phyloP scores from a whole-genome alignment of 1,140 invertebrate genomes.

The Apis laboriosa region DNA sequence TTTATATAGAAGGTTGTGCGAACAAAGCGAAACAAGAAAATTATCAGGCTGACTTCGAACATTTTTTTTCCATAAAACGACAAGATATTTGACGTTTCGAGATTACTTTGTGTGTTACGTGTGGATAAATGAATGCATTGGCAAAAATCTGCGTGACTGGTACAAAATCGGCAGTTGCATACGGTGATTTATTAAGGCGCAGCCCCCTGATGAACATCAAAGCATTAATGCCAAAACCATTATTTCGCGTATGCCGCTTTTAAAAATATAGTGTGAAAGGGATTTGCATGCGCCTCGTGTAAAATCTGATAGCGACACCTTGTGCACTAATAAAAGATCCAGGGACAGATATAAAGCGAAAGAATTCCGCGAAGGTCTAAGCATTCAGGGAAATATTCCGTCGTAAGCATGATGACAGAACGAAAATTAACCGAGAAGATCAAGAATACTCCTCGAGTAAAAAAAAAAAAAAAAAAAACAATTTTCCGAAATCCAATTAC shows the following conservation, averaged over 20 bases:
- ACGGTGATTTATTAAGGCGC: constrained; percentile 37
- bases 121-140: constrained; percentile 4
- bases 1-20: too few species aligned
- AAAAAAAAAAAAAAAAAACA: not conserved
- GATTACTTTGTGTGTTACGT: not conserved
- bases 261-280: constrained; percentile 36
- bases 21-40: too few species aligned
- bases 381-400: constrained; percentile 16
- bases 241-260: constrained; percentile 44
- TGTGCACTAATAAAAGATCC: constrained; percentile 33
- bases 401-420: not conserved
- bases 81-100: not conserved
- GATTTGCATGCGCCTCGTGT: constrained; percentile 43
- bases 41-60: too few species aligned
- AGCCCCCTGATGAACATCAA: constrained; percentile 35
- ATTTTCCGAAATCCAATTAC: not conserved
- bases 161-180: constrained; percentile 44
- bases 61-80: too few species aligned
- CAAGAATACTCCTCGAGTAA: not conserved
- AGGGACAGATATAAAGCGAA: constrained; percentile 28
- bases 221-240: constrained; percentile 43
- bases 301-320: constrained; percentile 35
- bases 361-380: constrained; percentile 27
- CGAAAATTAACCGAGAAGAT: not conserved
- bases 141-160: constrained; percentile 29